Evolutionary conservation across 2,888 invertebrate species (phyloP).

Genomic region (Dasypogon diadema): DNA sequence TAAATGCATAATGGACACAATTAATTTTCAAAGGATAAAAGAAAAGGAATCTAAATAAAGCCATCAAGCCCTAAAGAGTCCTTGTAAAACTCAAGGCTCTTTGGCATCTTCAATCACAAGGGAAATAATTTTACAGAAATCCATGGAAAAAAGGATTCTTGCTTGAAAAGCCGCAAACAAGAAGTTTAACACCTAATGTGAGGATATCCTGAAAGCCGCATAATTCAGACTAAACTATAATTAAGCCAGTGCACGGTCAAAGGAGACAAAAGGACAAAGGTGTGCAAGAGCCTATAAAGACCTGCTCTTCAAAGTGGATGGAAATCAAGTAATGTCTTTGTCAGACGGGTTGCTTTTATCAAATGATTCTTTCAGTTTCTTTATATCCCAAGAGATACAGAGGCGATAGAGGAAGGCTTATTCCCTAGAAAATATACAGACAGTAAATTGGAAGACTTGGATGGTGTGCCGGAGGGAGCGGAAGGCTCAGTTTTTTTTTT

Average conservation of each 20-base stretch:
- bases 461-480: neutral
- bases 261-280: constrained; percentile 5
- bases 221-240: neutral
- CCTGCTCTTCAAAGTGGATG: constrained; percentile 1
- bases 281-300: neutral
- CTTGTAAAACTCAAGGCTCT: too few relatives aligned
- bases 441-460: neutral
- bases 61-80: too few relatives aligned
- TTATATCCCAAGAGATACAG: neutral
- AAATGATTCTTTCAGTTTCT: constrained; percentile 8
- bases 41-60: too few relatives aligned
- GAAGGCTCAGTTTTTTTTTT: neutral
- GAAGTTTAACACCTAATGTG: too few relatives aligned
- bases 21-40: too few relatives aligned
- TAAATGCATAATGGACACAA: too few relatives aligned
- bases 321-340: constrained; percentile 5
- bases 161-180: too few relatives aligned
- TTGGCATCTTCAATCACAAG: too few relatives aligned
- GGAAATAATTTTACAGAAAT: too few relatives aligned
- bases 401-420: constrained; percentile 10
- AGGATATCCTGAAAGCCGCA: too few relatives aligned
- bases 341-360: constrained; percentile 2
- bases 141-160: too few relatives aligned
- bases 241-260: neutral
- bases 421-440: neutral